Conservation (phyloP, 2,888 invertebrate species). For the Camponotus fellah region DNA sequence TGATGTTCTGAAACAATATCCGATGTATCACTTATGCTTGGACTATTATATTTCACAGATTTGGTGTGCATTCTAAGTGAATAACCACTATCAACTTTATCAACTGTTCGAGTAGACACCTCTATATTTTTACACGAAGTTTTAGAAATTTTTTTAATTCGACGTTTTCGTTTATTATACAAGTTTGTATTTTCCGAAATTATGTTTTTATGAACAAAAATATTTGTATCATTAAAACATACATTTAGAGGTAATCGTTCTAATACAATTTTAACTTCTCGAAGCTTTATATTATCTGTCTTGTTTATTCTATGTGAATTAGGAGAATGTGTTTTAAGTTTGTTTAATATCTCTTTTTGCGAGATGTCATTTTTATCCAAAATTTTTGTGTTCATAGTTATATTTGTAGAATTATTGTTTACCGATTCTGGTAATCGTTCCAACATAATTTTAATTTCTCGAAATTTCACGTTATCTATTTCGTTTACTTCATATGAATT, state of each 20-base stretch:
- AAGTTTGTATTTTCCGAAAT: neutral
- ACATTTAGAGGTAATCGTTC: conserved; percentile 14
- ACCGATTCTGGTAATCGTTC: conserved; percentile 11
- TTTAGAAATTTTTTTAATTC: neutral
- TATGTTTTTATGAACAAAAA: neutral
- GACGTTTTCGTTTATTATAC: neutral
- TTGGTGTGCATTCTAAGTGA: neutral
- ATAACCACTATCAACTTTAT: neutral
- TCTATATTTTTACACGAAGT: neutral
- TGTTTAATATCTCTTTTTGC: neutral
- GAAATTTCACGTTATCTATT: neutral
- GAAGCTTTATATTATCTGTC: neutral
- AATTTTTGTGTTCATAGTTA: neutral
- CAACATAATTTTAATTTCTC: conserved; percentile 24
- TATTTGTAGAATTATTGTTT: neutral
- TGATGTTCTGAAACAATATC: neutral
- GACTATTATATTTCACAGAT: neutral
- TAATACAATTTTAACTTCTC: neutral
- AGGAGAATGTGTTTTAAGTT: neutral
- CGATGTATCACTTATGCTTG: neutral
- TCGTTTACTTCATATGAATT: neutral
- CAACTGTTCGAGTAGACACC: neutral
- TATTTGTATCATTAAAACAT: neutral
- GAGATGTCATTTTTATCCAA: neutral
- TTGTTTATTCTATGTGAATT: neutral